These are phyloP conservation scores for Netelia virgata DNA, from an alignment of 2,888 invertebrate genomes.

Conservation along the genomic window DNA sequence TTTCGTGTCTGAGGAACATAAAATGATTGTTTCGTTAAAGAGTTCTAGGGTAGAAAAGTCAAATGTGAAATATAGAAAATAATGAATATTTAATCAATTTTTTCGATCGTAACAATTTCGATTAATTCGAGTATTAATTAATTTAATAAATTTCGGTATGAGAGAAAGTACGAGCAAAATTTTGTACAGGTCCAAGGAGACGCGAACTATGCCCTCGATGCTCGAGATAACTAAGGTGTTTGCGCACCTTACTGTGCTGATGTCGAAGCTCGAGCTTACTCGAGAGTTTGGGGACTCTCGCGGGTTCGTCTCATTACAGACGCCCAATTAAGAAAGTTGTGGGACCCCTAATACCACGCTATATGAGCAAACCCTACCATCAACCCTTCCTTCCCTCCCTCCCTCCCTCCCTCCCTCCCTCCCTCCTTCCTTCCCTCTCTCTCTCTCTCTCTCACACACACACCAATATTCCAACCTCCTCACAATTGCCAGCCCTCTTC, in stretches of 20 bases:
- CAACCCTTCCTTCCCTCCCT: neutral
- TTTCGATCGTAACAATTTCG: too few relatives aligned
- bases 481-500: conserved; percentile 52
- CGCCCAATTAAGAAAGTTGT: conserved; percentile 72
- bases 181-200: conserved; percentile 2
- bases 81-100: too few relatives aligned
- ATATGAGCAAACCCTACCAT: conserved; percentile 14
- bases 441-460: neutral
- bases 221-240: conserved; percentile 51
- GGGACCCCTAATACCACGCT: conserved; percentile 54
- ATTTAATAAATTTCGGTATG: conserved; percentile 12
- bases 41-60: too few relatives aligned
- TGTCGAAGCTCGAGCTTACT: conserved; percentile 57
- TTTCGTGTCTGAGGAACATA: too few relatives aligned
- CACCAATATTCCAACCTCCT: conserved; percentile 1
- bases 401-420: neutral
- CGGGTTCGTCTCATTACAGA: conserved; percentile 67
- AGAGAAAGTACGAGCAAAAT: conserved; percentile 31
- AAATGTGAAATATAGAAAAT: too few relatives aligned
- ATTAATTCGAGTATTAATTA: neutral
- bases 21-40: too few relatives aligned
- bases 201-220: conserved; percentile 10
- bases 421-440: conserved; percentile 7
- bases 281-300: conserved; percentile 8
- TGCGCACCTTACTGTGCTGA: conserved; percentile 40